These are phyloP conservation scores for Eubasilissa regina DNA, from an alignment of 1,140 invertebrate genomes.

Conservation along the genomic window DNA sequence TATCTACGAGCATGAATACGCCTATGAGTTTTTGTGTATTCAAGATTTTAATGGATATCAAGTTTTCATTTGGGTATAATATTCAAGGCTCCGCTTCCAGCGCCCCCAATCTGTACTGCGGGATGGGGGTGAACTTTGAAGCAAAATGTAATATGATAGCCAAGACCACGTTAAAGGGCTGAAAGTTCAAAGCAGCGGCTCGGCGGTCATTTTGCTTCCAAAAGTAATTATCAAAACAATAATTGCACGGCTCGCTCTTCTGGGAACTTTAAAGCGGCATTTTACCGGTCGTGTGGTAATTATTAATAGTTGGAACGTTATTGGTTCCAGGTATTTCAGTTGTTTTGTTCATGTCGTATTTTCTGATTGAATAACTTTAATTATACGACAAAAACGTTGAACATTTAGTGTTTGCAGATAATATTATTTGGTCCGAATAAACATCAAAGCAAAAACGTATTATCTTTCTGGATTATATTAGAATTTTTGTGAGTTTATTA, in stretches of 20 bases:
- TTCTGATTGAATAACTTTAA: no score
- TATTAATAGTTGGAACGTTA: no score
- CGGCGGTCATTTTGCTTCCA: constrained; percentile 25
- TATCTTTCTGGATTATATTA: no score
- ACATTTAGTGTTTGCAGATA: no score
- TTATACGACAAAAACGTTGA: no score
- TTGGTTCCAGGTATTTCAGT: no score
- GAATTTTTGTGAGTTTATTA: no score
- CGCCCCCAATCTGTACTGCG: constrained; percentile 7
- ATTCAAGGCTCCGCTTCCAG: background rate
- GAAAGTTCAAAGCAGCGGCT: constrained; percentile 16
- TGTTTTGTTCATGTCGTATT: no score
- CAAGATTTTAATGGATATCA: constrained; percentile 20
- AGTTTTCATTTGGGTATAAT: constrained; percentile 3
- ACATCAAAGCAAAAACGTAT: no score
- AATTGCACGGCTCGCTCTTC: background rate
- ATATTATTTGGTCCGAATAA: no score
- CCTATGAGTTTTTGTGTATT: constrained; percentile 5
- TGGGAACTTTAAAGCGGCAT: background rate
- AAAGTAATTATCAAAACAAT: constrained; percentile 37
- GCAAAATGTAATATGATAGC: constrained; percentile 33
- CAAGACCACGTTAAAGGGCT: constrained; percentile 28
- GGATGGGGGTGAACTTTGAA: constrained; percentile 9
- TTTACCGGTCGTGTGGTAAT: background rate
- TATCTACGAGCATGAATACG: background rate